A percentile compares a stretch with the other conserved stretches of the same genome.
Conservation (phyloP, 2,888 invertebrate genomes). For the Pollenia angustigena region DNA sequence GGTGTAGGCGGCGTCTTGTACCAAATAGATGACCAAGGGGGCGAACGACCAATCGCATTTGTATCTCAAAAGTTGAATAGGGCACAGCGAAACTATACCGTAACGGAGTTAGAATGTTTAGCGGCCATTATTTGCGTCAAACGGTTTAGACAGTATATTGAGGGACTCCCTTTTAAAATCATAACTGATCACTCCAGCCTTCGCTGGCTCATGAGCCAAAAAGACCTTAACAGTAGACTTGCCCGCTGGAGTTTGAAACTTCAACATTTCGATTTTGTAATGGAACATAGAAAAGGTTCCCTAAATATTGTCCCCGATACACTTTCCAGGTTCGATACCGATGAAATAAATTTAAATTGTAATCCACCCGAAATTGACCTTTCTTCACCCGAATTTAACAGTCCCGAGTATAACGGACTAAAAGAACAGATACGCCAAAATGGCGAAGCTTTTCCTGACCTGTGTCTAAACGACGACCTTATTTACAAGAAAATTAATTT, state of each 20-base stretch:
- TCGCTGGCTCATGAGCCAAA: background rate
- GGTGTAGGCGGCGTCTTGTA: background rate
- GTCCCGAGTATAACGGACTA: constrained; percentile 13
- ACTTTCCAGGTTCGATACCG: constrained; percentile 27
- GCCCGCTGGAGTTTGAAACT: background rate
- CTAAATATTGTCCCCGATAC: constrained; percentile 37
- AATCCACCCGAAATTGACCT: constrained; percentile 28
- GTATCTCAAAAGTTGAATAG: background rate
- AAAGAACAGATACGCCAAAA: background rate
- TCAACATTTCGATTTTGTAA: constrained; percentile 21
- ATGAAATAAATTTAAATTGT: background rate
- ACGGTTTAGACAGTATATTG: background rate
- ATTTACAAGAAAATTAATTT: constrained; percentile 28
- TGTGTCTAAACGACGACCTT: constrained; percentile 6
- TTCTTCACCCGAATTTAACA: constrained; percentile 12
- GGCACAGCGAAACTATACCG: background rate
- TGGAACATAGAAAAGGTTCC: constrained; percentile 40
- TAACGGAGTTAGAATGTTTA: background rate
- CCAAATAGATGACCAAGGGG: background rate
- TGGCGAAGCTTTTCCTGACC: background rate
- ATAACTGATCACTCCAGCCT: background rate
- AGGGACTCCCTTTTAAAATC: background rate
- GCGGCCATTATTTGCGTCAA: background rate
- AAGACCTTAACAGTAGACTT: background rate
- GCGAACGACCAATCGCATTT: background rate